Conservation (phyloP, 2,888 invertebrate species). For the Heliconius sara region DNA sequence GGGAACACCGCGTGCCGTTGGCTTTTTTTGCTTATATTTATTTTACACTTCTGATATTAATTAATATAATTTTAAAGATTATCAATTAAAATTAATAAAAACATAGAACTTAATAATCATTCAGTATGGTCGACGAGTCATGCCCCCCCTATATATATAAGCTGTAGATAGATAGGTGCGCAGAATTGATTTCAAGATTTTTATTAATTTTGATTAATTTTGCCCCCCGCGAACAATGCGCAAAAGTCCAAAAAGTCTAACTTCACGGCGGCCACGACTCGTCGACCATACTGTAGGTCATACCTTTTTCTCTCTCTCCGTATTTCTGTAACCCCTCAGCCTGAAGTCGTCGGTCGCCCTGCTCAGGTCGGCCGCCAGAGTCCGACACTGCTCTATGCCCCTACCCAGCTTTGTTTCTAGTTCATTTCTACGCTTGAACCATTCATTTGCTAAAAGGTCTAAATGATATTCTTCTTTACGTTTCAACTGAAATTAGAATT, state of each 20-base stretch:
- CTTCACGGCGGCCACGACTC: too few species aligned
- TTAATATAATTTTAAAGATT: too few species aligned
- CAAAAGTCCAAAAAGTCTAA: neutral
- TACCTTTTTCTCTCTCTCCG: conserved; percentile 82
- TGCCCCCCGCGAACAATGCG: too few species aligned
- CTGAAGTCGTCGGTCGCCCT: conserved; percentile 85
- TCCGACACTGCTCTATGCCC: conserved; percentile 85
- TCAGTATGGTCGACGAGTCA: too few species aligned
- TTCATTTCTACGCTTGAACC: conserved; percentile 81
- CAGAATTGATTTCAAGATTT: too few species aligned
- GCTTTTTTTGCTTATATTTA: conserved; percentile 21
- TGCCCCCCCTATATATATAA: too few species aligned
- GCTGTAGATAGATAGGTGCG: too few species aligned
- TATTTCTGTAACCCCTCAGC: conserved; percentile 75
- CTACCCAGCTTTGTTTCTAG: conserved; percentile 83
- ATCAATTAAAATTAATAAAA: too few species aligned
- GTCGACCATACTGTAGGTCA: too few species aligned
- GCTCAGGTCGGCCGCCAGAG: conserved; percentile 84
- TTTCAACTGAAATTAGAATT: conserved; percentile 69
- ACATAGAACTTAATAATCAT: too few species aligned
- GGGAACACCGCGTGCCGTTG: conserved; percentile 59
- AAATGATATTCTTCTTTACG: conserved; percentile 84
- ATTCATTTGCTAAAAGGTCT: conserved; percentile 81
- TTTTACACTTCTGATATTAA: too few species aligned
- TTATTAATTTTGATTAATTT: too few species aligned